A percentile compares a stretch with the other conserved stretches of the same genome.
These are phyloP conservation scores for Ornithoptera priamus DNA, from an alignment of 2,888 invertebrate genomes.

Conservation along the genomic window DNA sequence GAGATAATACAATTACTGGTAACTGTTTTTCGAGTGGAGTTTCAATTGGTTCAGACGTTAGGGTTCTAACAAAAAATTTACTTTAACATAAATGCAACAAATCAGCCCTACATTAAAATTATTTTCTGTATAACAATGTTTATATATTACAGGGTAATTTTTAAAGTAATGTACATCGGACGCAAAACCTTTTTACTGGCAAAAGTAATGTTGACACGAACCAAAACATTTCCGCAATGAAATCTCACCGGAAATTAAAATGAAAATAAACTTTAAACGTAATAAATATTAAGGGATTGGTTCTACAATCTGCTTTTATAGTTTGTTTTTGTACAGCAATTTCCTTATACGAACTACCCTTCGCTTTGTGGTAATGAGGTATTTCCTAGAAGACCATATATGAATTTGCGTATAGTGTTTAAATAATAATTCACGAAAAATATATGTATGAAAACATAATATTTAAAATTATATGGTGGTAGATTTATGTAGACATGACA, in stretches of 20 bases:
- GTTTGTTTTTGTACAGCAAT: background rate
- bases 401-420: background rate
- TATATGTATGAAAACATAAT: no score
- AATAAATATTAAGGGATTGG: slow-evolving; percentile 1
- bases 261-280: slow-evolving; percentile 6
- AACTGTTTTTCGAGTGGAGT: no score
- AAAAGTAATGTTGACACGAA: slow-evolving; percentile 33
- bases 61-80: no score
- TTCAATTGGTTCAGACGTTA: no score
- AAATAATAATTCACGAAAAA: background rate
- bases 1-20: no score
- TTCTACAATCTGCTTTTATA: background rate
- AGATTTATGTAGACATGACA: no score
- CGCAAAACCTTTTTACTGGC: background rate
- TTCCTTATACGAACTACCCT: background rate
- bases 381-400: background rate
- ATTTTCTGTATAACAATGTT: background rate
- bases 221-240: slow-evolving; percentile 11
- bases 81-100: no score
- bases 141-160: background rate
- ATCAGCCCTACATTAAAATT: background rate
- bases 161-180: background rate
- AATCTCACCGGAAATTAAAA: slow-evolving; percentile 24
- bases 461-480: no score
- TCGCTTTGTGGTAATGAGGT: background rate